Percentiles rank a stretch among this genome's conserved stretches.
Evolutionary conservation across 2,113 vertebrate genomes (phyloP).

Genomic region (Anguilla rostrata): DNA sequence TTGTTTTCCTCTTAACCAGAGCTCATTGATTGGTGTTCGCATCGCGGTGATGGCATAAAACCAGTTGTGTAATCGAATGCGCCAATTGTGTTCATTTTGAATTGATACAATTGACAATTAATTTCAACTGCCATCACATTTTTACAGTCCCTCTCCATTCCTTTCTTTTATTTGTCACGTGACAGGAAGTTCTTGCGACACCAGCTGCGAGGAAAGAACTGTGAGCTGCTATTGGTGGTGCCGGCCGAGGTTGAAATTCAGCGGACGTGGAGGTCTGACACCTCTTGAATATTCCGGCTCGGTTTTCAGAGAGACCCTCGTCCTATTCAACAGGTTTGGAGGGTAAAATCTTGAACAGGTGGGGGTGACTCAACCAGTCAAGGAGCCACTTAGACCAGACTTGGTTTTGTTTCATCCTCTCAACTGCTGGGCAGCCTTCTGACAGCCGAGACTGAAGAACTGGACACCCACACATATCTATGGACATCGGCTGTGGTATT

Average conservation of each 20-base stretch:
- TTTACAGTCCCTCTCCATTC: slow-evolving; percentile 2
- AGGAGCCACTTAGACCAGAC: slow-evolving; percentile 50
- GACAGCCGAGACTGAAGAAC: slow-evolving; percentile 52
- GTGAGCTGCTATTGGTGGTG: slow-evolving; percentile 95
- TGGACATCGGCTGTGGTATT: slow-evolving; percentile 34
- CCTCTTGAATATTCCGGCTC: slow-evolving; percentile 55
- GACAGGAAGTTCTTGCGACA: slow-evolving; percentile 93
- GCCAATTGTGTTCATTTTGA: background rate
- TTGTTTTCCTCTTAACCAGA: background rate
- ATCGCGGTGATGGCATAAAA: background rate
- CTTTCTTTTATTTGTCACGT: slow-evolving; percentile 13
- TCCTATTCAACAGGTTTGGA: slow-evolving; percentile 38
- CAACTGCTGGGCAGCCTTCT: slow-evolving; percentile 50
- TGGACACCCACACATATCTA: slow-evolving; percentile 58
- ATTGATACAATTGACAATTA: background rate
- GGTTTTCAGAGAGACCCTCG: slow-evolving; percentile 33
- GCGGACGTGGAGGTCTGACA: slow-evolving; percentile 89
- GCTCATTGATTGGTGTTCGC: background rate
- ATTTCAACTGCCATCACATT: background rate
- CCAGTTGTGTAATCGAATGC: background rate
- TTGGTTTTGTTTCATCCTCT: background rate
- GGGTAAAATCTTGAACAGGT: slow-evolving; percentile 40
- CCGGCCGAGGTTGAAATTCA: slow-evolving; percentile 89
- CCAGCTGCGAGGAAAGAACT: slow-evolving; percentile 97
- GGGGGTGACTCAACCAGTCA: slow-evolving; percentile 48